A percentile compares a stretch with the other conserved stretches of the same genome.
These are phyloP conservation scores for Rotaria sp. DNA, from an alignment of 2,888 invertebrate genomes.

Conservation along the genomic window DNA sequence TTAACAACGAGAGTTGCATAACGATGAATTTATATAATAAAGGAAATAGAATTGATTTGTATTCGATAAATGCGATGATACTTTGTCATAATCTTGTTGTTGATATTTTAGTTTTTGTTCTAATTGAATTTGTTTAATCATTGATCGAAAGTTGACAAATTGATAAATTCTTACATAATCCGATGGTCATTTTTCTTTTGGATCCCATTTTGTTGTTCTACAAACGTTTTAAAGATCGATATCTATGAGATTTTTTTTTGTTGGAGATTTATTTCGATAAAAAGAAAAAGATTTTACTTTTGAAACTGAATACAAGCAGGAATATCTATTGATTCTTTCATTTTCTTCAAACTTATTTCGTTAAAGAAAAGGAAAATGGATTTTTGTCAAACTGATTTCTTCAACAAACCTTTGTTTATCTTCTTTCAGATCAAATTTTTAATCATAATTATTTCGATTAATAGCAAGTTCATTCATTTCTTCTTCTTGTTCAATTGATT, in stretches of 20 bases:
- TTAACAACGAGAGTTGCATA: slow-evolving; percentile 71
- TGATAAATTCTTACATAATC: slow-evolving; percentile 90
- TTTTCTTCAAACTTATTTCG: slow-evolving; percentile 48
- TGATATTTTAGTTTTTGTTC: background rate
- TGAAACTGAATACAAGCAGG: slow-evolving; percentile 78
- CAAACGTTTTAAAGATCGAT: slow-evolving; percentile 86
- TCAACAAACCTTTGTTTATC: slow-evolving; percentile 65
- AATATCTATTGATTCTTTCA: slow-evolving; percentile 66
- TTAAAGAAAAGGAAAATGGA: background rate
- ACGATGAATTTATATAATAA: background rate
- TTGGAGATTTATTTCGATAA: no score
- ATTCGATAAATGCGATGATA: no score
- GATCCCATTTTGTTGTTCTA: slow-evolving; percentile 84
- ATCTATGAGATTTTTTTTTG: slow-evolving; percentile 45
- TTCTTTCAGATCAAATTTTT: slow-evolving; percentile 66
- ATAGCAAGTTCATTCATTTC: slow-evolving; percentile 40
- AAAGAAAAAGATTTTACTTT: slow-evolving; percentile 60
- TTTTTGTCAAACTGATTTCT: background rate
- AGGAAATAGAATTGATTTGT: background rate
- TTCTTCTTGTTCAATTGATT: slow-evolving; percentile 42
- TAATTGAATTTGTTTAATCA: slow-evolving; percentile 54
- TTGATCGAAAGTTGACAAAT: slow-evolving; percentile 81
- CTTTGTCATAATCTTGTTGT: slow-evolving; percentile 58
- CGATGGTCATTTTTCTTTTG: slow-evolving; percentile 82
- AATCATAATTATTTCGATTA: slow-evolving; percentile 60